A percentile compares a stretch with the other conserved stretches of the same genome.
phyloP scores from a whole-genome alignment of 2,113 vertebrate genomes.

The Todiramphus chloris region DNA sequence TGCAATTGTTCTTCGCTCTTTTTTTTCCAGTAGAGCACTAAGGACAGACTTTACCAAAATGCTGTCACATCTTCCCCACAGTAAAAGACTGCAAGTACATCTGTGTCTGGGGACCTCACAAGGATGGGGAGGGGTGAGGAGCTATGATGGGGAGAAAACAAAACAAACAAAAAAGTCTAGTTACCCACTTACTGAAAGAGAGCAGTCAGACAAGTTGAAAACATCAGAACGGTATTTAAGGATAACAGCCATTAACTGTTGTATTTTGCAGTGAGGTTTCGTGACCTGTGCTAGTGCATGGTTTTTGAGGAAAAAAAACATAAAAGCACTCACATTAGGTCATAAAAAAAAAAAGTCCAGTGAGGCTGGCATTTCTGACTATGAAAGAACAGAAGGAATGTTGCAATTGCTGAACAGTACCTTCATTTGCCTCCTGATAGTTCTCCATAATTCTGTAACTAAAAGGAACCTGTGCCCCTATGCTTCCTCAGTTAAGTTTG shows the following conservation, averaged over 20 bases:
- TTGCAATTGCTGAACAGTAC: not conserved
- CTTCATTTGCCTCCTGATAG: not conserved
- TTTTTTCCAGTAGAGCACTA: not conserved
- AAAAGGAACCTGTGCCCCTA: rapidly evolving
- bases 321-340: not conserved
- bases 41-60: not conserved
- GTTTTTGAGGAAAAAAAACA: not conserved
- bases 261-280: not conserved
- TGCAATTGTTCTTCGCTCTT: not conserved
- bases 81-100: not conserved
- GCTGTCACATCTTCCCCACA: not conserved
- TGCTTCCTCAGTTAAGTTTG: not conserved
- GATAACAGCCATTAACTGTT: not conserved
- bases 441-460: not conserved
- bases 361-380: not conserved
- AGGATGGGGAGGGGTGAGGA: not conserved
- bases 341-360: not conserved
- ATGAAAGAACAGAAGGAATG: not conserved
- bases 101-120: not conserved
- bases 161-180: not conserved
- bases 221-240: not conserved
- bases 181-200: not conserved
- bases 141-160: not conserved
- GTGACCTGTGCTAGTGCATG: not conserved
- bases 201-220: not conserved